Percentiles rank a stretch among this genome's conserved stretches.
Evolutionary conservation across 1,140 invertebrate species (phyloP).

Genomic region (Pseudachorutes palmiensis): DNA sequence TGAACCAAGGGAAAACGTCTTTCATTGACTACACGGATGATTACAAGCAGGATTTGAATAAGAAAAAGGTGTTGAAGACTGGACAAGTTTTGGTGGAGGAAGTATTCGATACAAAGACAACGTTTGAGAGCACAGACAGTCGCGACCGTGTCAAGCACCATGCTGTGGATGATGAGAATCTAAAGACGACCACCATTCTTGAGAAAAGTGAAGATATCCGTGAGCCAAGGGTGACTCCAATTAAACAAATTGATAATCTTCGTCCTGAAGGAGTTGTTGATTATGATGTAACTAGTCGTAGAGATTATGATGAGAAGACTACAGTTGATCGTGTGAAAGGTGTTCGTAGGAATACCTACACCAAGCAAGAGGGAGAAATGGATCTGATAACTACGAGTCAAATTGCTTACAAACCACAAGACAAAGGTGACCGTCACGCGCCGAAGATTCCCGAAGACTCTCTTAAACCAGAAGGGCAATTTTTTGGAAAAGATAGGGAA

Average conservation of each 20-base stretch:
- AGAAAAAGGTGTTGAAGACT: conserved; percentile 6
- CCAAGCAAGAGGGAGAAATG: conserved; percentile 41
- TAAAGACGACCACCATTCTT: conserved; percentile 28
- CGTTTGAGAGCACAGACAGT: conserved; percentile 31
- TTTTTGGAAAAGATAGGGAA: conserved; percentile 17
- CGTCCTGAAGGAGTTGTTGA: conserved; percentile 28
- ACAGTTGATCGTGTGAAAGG: conserved; percentile 15
- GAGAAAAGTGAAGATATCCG: conserved; percentile 30
- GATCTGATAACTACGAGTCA: conserved; percentile 52
- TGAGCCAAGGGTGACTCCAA: conserved; percentile 5
- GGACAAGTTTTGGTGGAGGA: conserved; percentile 35
- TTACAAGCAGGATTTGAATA: conserved; percentile 6
- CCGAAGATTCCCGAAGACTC: conserved; percentile 44
- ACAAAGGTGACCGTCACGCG: neutral
- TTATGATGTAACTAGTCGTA: conserved; percentile 22
- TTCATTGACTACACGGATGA: conserved; percentile 1
- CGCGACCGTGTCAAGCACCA: conserved; percentile 20
- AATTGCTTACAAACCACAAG: neutral
- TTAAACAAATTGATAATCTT: conserved; percentile 23
- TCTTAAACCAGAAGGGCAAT: conserved; percentile 38
- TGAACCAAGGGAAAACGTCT: neutral
- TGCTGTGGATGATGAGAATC: conserved; percentile 31
- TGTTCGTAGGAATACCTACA: conserved; percentile 28
- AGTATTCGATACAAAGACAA: conserved; percentile 29
- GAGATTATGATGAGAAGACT: conserved; percentile 29